A percentile compares a stretch with the other conserved stretches of the same genome.
Conservation (phyloP, 1,140 invertebrate genomes). For the Neodiprion lecontei region DNA sequence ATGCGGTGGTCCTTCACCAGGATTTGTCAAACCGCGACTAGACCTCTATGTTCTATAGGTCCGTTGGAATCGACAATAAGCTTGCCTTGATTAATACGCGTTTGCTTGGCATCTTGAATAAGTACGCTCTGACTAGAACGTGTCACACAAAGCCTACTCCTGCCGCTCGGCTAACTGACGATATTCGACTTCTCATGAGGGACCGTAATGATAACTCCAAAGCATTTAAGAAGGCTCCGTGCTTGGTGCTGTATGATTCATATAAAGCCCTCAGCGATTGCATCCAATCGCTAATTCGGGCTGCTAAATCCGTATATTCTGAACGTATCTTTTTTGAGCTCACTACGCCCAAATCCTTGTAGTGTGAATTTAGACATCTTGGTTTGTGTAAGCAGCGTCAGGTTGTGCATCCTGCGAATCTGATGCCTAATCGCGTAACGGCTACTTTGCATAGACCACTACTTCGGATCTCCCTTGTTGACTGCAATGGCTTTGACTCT, state of each 20-base stretch:
- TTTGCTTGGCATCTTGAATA: background rate
- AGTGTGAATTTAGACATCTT: background rate
- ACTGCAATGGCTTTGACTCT: too few species aligned
- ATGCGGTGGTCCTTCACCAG: background rate
- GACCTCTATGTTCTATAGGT: background rate
- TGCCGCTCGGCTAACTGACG: background rate
- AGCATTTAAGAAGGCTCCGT: background rate
- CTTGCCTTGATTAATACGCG: background rate
- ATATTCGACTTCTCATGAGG: background rate
- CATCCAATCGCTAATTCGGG: background rate
- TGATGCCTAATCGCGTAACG: background rate
- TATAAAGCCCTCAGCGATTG: background rate
- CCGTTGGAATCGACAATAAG: background rate
- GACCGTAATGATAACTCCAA: too few species aligned
- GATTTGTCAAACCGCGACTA: background rate
- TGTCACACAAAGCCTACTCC: too few species aligned
- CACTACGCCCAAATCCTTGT: background rate
- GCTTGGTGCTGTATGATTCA: background rate
- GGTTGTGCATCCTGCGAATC: background rate
- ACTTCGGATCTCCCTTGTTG: too few species aligned
- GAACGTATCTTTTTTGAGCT: background rate
- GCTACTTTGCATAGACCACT: background rate
- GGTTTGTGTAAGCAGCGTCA: background rate
- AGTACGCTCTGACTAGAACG: background rate
- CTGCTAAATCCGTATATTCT: background rate